Evolutionary conservation across 2,113 vertebrate genomes (phyloP), one percentile per base, ranked within the genome.

Genomic region (Lepidothrix coronata): DNA sequence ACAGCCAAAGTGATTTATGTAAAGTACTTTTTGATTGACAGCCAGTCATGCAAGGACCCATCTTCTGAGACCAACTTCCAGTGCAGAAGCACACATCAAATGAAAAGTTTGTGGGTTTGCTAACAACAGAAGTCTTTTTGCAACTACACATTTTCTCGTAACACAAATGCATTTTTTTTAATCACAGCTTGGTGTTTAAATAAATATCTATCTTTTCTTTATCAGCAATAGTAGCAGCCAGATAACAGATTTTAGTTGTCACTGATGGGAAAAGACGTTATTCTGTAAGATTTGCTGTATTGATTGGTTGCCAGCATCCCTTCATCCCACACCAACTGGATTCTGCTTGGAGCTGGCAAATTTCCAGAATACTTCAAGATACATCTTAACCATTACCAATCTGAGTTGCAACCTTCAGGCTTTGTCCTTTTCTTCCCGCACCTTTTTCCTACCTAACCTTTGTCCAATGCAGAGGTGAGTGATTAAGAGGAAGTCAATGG

Each of bases 201-300:
- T 97, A 93, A 96, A 87, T 88, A 91, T 81, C 93, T 91, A 8
- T 58, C 74, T 75, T 94, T 89, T 59, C 88, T 94, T 85, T 65
- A 78, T 95, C 85, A 94, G 87, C 95, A 97, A 58, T 85, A 65
- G 73, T 46, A 76, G 74, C 85, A 95, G 72, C 93, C 89, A 95
- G 92, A 95, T 91, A 97, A 95, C 97, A 98, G 97, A 95, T 97
- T 97, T 97, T 95, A 95, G 82, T 96, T 97, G 97, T 96, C 97
- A 96, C 18, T 95, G 91, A 91, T 91, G 58, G 54, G 35, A 91
- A 96, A 97, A 98, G 94, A 97, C 5, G 4, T 98, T 92, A 96
- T 97, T 96, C 80, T 96, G 92, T 97, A 95, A 91, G 81, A 86
- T 94, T 97, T 96, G 89, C 95, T 73, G 41, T 92, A 91, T 86